Evolutionary conservation across 1,140 invertebrate species (phyloP), one percentile per base, ranked within the genome.

Genomic region (Oscheius sp.): DNA sequence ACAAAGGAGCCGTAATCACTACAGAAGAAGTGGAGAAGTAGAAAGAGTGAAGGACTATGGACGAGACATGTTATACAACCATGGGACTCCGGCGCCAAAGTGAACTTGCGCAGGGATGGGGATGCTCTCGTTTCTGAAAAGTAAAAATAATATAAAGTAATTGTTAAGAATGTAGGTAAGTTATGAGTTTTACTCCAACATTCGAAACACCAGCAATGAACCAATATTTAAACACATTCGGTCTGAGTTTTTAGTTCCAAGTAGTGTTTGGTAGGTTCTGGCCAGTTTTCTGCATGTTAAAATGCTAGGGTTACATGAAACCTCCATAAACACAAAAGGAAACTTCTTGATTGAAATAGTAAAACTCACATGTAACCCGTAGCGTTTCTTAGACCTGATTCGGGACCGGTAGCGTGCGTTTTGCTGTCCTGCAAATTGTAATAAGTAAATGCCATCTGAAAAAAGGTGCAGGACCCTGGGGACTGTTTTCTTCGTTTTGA

Each of bases 381-480:
- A 55, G 15, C 23, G 38, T 42, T 10, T 23, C 28, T 55, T 55
- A 55, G 7, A 55, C 49, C 15, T 23, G 15, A 15, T 55, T 15
- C 4, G 7, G 23, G 7, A 55, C 4, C 7, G 7, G 49, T 23
- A 29, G 59, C 23, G 59, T 4, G 4, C 61, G 32, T 49, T 64
- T 71, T 62, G 58, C 59, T 61, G 64, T 42, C 59, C 69, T 64
- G 35, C 18, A 65, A 62, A 46, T 49, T 35, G 35, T 58, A 70
- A 70, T 61, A 34, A 28, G 49, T 36, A 70, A 70, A n/a, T 52
- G 35, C 7, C 7, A 23, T 13, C 13, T 10, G n/a, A n/a, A 42
- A 42, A n/a, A 42, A 10, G 38, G 38, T 42, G n/a, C 10, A 55
- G 28, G 49, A 55, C 23, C 49, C 7, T 26, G 7, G 23, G 7